Evolutionary conservation across 2,113 vertebrate genomes (phyloP).

Genomic region (Barnardius zonarius): DNA sequence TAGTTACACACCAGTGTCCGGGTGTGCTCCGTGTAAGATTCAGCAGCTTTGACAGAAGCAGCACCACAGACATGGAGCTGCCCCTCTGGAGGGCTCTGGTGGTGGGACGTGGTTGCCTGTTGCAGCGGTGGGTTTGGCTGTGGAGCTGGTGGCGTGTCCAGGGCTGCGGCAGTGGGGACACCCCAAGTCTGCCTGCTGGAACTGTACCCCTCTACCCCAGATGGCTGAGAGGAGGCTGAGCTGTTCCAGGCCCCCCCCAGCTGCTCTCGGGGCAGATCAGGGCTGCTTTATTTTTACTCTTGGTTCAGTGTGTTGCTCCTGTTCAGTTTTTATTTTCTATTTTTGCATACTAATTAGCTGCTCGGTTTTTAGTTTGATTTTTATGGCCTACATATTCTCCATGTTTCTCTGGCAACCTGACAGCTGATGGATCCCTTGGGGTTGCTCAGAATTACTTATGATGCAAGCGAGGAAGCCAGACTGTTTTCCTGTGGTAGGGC

Average conservation of each 20-base stretch:
- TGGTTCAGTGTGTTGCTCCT: background rate
- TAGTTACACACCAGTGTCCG: rapidly evolving
- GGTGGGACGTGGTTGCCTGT: background rate
- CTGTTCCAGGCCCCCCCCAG: background rate
- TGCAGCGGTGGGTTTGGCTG: background rate
- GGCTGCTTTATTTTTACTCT: slow-evolving; percentile 1
- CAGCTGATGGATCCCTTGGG: slow-evolving; percentile 80
- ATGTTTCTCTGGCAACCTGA: slow-evolving; percentile 78
- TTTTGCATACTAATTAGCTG: slow-evolving; percentile 77
- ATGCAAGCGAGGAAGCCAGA: slow-evolving; percentile 66
- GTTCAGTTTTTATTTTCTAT: slow-evolving; percentile 55
- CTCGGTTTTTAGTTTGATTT: slow-evolving; percentile 75
- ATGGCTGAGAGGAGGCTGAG: background rate
- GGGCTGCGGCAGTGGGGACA: background rate
- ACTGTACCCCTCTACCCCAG: rapidly evolving
- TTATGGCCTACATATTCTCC: slow-evolving; percentile 82
- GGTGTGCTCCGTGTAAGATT: rapidly evolving
- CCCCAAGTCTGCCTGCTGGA: background rate
- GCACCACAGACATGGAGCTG: background rate
- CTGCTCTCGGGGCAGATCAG: background rate
- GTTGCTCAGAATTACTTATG: slow-evolving; percentile 71
- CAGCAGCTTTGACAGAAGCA: background rate
- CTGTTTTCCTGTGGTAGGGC: slow-evolving; percentile 43
- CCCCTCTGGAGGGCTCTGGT: background rate
- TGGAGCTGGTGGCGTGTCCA: background rate